Base-by-base conservation (phyloP, 2,113 vertebrate species). In the Cranoglanis bouderius region DNA sequence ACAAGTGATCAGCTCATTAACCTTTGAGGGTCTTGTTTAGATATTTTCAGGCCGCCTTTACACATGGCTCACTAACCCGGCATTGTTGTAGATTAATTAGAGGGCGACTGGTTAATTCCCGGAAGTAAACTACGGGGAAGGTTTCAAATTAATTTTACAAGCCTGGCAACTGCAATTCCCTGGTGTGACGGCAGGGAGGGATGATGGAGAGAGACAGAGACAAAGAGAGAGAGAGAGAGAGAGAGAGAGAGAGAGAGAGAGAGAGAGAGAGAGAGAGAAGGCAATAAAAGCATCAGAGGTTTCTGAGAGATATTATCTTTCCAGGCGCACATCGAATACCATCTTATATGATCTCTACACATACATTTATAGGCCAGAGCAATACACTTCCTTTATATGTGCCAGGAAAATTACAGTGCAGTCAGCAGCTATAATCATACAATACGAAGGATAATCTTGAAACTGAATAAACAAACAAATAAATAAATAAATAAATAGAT, bases 1-100 rank as follows among this genome's bases (percentile, higher is more conserved):
- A 85, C 86, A 49, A 82, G 87, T 81, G 85, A 72, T 87, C 85
- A 77, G 88, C 91, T 92, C 85, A 81, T 92, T 91, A 91, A 91
- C 90, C 91, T 90, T 70, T 75, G 57, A 46, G 65, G 72, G 85
- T 83, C 90, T 91, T 87, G 59, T 87, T 88, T 90, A 87, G 78
- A 85, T 87, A 61, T 90, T 86, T 88, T 65, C 63, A 29, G 59
- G 70, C 63, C 10, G 29, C 70, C 35, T 82, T 77, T 59, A 49
- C 82, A 88, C 85, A 85, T 83, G 88, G 81, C 85, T 89, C 88
- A 90, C 82, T 90, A 89, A 91, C 74, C 85, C 82, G 59, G 35
- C 77, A 87, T 82, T 91, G 88, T 92, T 92, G 61, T 74, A 55
- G 57, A 89, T 86, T 90, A 88, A 91, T 91, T 89, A 90, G 63